These are phyloP conservation scores for Diaphora mendica DNA, from an alignment of 2,888 invertebrate species.

Conservation along the genomic window DNA sequence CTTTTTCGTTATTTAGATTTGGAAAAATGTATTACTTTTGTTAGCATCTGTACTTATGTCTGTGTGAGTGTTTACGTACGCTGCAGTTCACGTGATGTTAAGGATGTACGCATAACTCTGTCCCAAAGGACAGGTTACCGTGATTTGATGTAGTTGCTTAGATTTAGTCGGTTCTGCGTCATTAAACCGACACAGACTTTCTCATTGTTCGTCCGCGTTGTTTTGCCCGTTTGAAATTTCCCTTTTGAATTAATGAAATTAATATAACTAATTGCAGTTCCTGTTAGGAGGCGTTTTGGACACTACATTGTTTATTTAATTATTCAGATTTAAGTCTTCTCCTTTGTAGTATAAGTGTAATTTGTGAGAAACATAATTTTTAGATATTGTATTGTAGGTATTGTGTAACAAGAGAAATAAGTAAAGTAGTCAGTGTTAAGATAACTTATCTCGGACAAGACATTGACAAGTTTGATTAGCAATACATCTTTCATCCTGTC, in stretches of 20 bases:
- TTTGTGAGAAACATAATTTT: neutral
- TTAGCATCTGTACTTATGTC: slow-evolving; percentile 21
- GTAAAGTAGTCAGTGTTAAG: neutral
- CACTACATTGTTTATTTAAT: slow-evolving; percentile 30
- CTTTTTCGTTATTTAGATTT: neutral
- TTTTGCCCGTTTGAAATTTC: slow-evolving; percentile 28
- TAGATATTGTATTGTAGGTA: neutral
- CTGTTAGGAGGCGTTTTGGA: slow-evolving; percentile 16
- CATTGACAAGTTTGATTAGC: slow-evolving; percentile 22
- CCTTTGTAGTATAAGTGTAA: slow-evolving; percentile 6
- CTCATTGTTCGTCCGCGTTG: slow-evolving; percentile 14
- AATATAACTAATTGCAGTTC: slow-evolving; percentile 30
- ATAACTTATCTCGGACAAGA: slow-evolving; percentile 13
- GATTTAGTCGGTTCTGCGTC: slow-evolving; percentile 46
- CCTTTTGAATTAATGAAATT: slow-evolving; percentile 37
- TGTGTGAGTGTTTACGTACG: slow-evolving; percentile 7
- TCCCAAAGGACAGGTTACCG: slow-evolving; percentile 39
- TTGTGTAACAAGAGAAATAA: neutral
- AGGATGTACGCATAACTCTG: slow-evolving; percentile 32
- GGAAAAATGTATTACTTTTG: slow-evolving; percentile 10
- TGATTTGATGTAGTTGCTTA: slow-evolving; percentile 55
- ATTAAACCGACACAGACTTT: slow-evolving; percentile 47
- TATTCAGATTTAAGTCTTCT: slow-evolving; percentile 20
- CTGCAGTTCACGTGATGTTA: slow-evolving; percentile 14
- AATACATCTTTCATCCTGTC: slow-evolving; percentile 21